Evolutionary conservation across 2,113 vertebrate genomes (phyloP).

Genomic region (Oreochromis spilurus): DNA sequence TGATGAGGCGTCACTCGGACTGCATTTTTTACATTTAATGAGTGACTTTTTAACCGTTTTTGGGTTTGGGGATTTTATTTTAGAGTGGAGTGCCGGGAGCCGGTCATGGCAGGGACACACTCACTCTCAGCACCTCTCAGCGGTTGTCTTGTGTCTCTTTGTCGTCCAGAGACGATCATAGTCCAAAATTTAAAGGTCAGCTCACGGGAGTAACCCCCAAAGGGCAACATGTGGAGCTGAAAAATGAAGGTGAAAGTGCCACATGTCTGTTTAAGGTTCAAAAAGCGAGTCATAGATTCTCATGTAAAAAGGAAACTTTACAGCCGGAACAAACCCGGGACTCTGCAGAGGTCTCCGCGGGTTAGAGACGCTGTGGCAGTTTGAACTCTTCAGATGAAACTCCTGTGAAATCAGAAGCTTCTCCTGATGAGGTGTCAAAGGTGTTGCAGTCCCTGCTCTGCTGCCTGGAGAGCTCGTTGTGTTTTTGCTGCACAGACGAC

Average conservation of each 20-base stretch:
- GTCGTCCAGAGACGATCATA: neutral
- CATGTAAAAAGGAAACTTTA: neutral
- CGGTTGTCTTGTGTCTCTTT: neutral
- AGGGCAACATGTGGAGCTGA: neutral
- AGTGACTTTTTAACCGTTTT: neutral
- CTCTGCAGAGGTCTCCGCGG: neutral
- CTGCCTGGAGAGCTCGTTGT: neutral
- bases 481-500: neutral
- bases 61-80: neutral
- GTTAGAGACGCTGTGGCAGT: neutral
- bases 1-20: slow-evolving; percentile 8
- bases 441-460: neutral
- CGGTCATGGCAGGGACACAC: neutral
- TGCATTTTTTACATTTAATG: neutral
- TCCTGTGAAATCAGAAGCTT: neutral
- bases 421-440: neutral
- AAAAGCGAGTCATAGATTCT: neutral
- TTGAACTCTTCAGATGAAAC: neutral
- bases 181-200: neutral
- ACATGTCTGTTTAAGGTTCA: neutral
- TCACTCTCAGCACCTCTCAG: neutral
- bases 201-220: neutral
- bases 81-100: neutral
- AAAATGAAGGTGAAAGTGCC: neutral
- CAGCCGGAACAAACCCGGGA: neutral